Evolutionary conservation across 1,140 invertebrate genomes (phyloP).

Genomic region (Caenorhabditis inopinata): DNA sequence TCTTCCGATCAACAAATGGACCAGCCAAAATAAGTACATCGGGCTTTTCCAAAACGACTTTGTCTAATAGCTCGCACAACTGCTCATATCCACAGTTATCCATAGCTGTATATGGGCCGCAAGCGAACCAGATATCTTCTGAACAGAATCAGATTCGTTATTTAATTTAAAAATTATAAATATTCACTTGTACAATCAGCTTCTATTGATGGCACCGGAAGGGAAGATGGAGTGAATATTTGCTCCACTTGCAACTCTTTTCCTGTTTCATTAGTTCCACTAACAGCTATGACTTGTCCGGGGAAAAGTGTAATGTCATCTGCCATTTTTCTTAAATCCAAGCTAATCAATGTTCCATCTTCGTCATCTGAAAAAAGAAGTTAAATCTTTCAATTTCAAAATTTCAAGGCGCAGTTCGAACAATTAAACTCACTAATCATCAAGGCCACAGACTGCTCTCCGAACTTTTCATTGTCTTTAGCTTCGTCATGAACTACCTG

Average conservation of each 20-base stretch:
- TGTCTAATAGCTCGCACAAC: not conserved
- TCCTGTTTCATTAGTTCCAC: not conserved
- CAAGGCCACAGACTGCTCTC: not conserved
- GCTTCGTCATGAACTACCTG: not conserved
- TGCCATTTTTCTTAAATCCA: not conserved
- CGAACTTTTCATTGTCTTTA: not conserved
- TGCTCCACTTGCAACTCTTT: not conserved
- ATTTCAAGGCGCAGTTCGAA: too few species aligned
- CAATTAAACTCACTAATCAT: constrained; percentile 16
- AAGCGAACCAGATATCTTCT: constrained; percentile 18
- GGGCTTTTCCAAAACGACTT: not conserved
- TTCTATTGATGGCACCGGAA: not conserved
- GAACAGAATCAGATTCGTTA: not conserved
- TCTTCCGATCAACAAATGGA: constrained; percentile 7
- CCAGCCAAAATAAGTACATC: not conserved
- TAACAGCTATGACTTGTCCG: constrained; percentile 9
- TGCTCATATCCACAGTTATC: constrained; percentile 19
- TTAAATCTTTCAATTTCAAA: too few species aligned
- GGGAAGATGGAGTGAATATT: not conserved
- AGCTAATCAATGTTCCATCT: not conserved
- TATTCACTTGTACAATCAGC: not conserved
- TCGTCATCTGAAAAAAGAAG: not conserved
- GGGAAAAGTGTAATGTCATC: not conserved
- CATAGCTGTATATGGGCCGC: not conserved
- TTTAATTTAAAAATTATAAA: not conserved